Evolutionary conservation across 2,888 invertebrate species (phyloP), one percentile per base, ranked within the genome.

Genomic region (Uropetala carovei): DNA sequence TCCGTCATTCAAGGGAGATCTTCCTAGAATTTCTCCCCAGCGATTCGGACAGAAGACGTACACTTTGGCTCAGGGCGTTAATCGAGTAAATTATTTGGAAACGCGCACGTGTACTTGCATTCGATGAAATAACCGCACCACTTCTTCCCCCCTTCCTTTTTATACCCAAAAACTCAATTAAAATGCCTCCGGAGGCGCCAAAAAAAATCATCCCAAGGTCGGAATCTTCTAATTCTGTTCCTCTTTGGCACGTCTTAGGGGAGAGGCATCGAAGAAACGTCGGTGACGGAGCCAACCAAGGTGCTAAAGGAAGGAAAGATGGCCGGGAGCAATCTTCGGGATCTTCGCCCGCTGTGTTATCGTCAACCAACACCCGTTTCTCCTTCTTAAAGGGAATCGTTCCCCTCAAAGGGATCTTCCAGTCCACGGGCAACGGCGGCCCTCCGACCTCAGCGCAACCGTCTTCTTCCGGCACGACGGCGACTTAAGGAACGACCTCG

Each of bases 381-480:
- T 84, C 83, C 56, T 84, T 84, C 83, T 43, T 84, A 13, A 84
- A 84, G 43, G 83, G 83, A 0, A 84, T 84, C 83, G 83, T 56
- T 13, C 83, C 83, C 56, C 43, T 84, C 30, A 84, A 84, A 56
- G 83, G 83, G 9, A 84, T 84, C 43, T 84, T 84, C 83, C 83
- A 84, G 83, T 84, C 83, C 43, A 56, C 30, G 30, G n/a, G 56
- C 83, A 84, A 43, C 56, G 43, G 43, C 43, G 83, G 83, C 56
- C 43, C 30, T 13, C 18, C 30, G 83, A 18, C 13, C 8, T 18
- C 83, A 13, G 18, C 83, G 3, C 43, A 14, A 10, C 83, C 18
- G 16, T 56, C 18, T 1, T 56, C 18, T 27, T 18, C 83, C 0
- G 83, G 18, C 3, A 56, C 83, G 4, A 18, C 83, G 56, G 8